Evolutionary conservation across 1,140 invertebrate species (phyloP).

Genomic region (Zaprionus africanus): DNA sequence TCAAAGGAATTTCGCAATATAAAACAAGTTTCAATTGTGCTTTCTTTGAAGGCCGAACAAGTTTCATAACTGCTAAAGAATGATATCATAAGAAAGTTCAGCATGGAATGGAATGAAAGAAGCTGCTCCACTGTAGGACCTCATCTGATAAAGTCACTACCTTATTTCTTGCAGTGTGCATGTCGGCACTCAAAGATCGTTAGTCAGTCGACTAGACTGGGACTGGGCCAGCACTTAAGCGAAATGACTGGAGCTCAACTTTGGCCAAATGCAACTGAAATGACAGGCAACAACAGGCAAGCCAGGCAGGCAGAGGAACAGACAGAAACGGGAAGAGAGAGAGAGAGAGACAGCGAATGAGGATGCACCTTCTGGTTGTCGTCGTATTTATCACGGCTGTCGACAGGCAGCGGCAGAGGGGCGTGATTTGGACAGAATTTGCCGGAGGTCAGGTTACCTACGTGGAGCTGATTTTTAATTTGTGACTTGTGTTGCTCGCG

Average conservation of each 20-base stretch:
- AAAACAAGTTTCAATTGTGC: constrained; percentile 1
- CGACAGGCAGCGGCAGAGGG: constrained; percentile 20
- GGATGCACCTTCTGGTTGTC: constrained; percentile 56
- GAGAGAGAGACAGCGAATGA: not conserved
- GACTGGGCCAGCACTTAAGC: constrained; percentile 67
- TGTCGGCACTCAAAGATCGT: constrained; percentile 20
- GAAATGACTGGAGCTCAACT: constrained; percentile 74
- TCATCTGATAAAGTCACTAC: not conserved
- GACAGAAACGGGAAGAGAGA: not conserved
- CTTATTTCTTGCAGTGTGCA: constrained; percentile 37
- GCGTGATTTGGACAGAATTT: constrained; percentile 51
- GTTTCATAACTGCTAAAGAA: too few species aligned
- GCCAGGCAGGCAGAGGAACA: constrained; percentile 1
- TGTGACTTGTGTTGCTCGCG: constrained; percentile 8
- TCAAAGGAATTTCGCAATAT: constrained; percentile 4
- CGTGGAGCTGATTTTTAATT: constrained; percentile 46
- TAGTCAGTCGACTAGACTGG: constrained; percentile 27
- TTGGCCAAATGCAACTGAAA: constrained; percentile 76
- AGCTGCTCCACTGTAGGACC: not conserved
- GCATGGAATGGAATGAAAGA: not conserved
- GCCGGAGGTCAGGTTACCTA: constrained; percentile 73
- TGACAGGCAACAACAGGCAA: constrained; percentile 56
- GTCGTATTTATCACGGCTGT: constrained; percentile 77
- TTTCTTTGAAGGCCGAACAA: not conserved
- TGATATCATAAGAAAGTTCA: too few species aligned